phyloP scores from a whole-genome alignment of 2,113 vertebrate genomes.

The Meleagris gallopavo region DNA sequence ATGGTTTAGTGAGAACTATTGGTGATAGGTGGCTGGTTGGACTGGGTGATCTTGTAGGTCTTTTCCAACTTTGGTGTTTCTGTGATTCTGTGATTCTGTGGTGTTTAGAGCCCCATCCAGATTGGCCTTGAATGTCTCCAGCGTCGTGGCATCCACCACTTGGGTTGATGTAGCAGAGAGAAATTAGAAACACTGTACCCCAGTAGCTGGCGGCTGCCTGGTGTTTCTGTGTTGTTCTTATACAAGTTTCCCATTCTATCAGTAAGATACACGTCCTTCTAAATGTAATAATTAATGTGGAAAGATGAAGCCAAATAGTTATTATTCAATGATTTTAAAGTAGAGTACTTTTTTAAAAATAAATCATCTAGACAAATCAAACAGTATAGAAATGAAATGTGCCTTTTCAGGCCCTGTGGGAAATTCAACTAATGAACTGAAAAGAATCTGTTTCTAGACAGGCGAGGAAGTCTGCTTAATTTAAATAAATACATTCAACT shows the following conservation, averaged over 20 bases:
- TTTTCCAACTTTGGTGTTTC: too few species aligned
- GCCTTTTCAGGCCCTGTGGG: neutral
- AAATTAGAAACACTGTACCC: neutral
- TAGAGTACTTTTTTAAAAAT: neutral
- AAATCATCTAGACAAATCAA: conserved; percentile 21
- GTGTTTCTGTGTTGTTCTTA: neutral
- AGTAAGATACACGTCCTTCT: neutral
- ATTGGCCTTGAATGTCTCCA: too few species aligned
- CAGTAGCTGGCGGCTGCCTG: neutral
- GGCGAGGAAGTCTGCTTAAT: conserved; percentile 16
- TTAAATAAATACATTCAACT: conserved; percentile 34
- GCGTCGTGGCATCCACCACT: too few species aligned
- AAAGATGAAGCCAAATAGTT: neutral
- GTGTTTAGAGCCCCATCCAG: too few species aligned
- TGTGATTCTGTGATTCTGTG: too few species aligned
- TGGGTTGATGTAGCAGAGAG: neutral
- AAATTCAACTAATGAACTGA: conserved; percentile 37
- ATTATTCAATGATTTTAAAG: conserved; percentile 6
- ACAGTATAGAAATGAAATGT: neutral
- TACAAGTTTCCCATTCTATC: neutral
- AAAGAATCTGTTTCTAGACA: neutral
- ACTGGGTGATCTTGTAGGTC: too few species aligned
- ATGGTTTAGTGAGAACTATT: too few species aligned
- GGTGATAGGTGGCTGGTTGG: too few species aligned
- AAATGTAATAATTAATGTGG: neutral